These are phyloP conservation scores for Pyralis farinalis DNA, from an alignment of 2,888 invertebrate species.

Conservation along the genomic window DNA sequence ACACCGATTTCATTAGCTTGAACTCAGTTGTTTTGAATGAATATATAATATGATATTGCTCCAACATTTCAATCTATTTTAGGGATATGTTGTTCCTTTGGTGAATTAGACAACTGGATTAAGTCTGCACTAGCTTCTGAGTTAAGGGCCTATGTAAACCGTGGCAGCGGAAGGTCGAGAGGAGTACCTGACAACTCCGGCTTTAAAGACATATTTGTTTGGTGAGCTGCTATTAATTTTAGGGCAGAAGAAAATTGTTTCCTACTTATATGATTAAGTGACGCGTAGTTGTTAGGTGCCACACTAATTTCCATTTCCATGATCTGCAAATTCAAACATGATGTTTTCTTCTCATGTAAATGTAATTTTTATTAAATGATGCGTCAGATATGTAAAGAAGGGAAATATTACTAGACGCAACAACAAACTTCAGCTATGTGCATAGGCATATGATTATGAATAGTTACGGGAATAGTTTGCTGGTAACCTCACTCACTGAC, in stretches of 20 bases:
- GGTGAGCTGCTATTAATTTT: constrained; percentile 90
- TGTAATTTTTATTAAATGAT: no score
- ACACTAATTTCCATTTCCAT: constrained; percentile 82
- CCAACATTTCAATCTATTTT: constrained; percentile 69
- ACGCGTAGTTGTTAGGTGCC: constrained; percentile 72
- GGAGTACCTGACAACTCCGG: constrained; percentile 83
- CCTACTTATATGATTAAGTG: constrained; percentile 81
- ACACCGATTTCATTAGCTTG: no score
- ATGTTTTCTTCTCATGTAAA: no score
- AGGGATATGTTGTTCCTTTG: constrained; percentile 68
- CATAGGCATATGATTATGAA: no score
- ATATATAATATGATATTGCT: no score
- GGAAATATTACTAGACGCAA: no score
- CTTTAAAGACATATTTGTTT: constrained; percentile 85
- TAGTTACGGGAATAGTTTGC: no score
- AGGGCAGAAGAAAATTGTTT: constrained; percentile 90
- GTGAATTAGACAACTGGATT: constrained; percentile 74
- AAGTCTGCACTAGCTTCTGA: constrained; percentile 69
- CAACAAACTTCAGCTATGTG: no score
- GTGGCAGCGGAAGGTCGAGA: constrained; percentile 85
- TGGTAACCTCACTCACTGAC: no score
- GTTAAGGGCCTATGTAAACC: constrained; percentile 86
- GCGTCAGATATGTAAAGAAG: no score
- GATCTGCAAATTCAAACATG: no score
- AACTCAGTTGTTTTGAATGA: no score